Evolutionary conservation across 2,113 vertebrate genomes (phyloP).

Genomic region (Leiothrix lutea): DNA sequence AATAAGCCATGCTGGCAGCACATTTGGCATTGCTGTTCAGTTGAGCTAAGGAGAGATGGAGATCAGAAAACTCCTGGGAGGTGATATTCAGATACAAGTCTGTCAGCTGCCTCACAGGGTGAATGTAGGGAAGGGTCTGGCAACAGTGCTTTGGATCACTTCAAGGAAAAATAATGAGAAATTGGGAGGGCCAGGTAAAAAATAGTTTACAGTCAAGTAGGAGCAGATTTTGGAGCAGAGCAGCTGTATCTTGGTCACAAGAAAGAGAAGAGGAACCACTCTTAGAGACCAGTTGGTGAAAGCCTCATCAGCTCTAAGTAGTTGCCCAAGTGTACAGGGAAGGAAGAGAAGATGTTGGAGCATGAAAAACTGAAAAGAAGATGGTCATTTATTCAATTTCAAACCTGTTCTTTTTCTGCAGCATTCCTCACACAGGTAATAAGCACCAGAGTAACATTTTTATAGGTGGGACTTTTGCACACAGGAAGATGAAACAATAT

Average conservation of each 20-base stretch:
- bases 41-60: background rate
- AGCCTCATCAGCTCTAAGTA: background rate
- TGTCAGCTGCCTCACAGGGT: background rate
- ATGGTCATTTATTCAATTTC: background rate
- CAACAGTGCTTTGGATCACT: background rate
- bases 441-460: background rate
- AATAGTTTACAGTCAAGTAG: background rate
- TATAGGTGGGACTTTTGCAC: background rate
- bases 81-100: background rate
- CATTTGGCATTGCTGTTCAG: background rate
- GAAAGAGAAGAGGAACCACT: background rate
- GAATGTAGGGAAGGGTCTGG: background rate
- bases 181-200: background rate
- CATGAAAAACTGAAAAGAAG: background rate
- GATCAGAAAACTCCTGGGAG: background rate
- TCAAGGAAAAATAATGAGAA: background rate
- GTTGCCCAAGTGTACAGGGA: background rate
- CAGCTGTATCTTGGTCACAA: background rate
- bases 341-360: background rate
- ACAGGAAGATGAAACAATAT: background rate
- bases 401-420: background rate
- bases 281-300: background rate
- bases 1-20: background rate
- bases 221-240: background rate
- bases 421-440: background rate